Percentiles rank a stretch among this genome's conserved stretches.
These are phyloP conservation scores for Chrysopa pallens DNA, from an alignment of 1,140 invertebrate genomes.

Conservation along the genomic window DNA sequence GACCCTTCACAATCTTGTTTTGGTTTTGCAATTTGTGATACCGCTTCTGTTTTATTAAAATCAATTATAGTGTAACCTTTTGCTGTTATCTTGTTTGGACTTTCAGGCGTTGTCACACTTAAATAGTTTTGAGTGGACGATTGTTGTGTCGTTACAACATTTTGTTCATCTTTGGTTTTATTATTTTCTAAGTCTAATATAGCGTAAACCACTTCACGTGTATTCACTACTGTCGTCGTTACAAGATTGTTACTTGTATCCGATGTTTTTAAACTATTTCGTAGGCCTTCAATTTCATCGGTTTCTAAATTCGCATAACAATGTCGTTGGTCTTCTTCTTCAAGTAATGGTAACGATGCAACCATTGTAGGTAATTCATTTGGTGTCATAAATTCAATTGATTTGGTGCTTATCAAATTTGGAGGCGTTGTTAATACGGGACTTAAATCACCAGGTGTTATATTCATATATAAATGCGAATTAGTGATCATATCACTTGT, in stretches of 20 bases:
- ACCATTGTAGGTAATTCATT: not conserved
- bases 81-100: constrained; percentile 28
- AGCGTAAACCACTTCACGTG: constrained; percentile 54
- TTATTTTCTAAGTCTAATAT: constrained; percentile 47
- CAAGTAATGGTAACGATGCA: constrained; percentile 5
- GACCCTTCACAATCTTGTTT: constrained; percentile 34
- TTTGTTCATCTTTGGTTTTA: constrained; percentile 9
- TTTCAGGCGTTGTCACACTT: constrained; percentile 25
- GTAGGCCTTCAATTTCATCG: constrained; percentile 31
- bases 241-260: constrained; percentile 17
- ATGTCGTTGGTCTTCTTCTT: constrained; percentile 25
- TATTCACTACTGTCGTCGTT: constrained; percentile 25
- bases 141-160: constrained; percentile 2
- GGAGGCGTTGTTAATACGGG: not conserved
- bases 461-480: constrained; percentile 44
- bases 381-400: not conserved
- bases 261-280: constrained; percentile 19
- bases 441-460: constrained; percentile 24
- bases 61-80: constrained; percentile 85
- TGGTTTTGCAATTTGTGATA: constrained; percentile 45
- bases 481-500: constrained; percentile 24
- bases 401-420: not conserved
- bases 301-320: constrained; percentile 48
- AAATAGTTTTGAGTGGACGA: constrained; percentile 6
- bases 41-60: constrained; percentile 77